Base-by-base conservation (phyloP, 2,113 vertebrate genomes). In the Albula goreensis region DNA sequence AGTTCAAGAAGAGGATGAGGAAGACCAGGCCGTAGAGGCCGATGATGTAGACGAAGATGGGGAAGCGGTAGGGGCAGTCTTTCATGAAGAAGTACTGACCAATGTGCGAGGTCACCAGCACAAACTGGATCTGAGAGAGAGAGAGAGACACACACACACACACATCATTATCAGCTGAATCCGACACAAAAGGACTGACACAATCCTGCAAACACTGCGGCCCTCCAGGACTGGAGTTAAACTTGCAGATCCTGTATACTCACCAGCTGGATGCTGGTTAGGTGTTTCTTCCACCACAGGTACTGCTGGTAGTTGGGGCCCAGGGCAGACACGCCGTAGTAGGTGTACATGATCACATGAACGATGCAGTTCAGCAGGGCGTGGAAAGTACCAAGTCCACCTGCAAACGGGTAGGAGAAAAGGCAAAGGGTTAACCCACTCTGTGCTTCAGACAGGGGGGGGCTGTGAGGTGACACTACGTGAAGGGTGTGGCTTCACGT, bases 241-340 rank as follows among this genome's bases (percentile, higher is more conserved):
- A 19, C 60, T 0, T 17, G 11, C 60, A 15, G 10, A 63, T 17
- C 60, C 60, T 63, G 10, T 66, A 9, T 89, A 96, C 97, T 88
- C 91, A 99, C 98, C 90, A 99, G 96, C 90, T 99, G 98, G 88
- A 99, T 96, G 83, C 96, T 94, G 3, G 98, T 99, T 92, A 99
- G 94, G 91, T 99, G 93, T 84, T 99, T 99, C 93, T 99, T 99
- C 98, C 98, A 99, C 98, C 98, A 99, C 83, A 99, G 90, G 86
- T 96, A 98, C 90, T 97, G 98, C 90, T 98, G 95, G 92, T 96
- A 99, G 25, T 92, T 92, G 80, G 97, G 98, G 78, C 98, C 98
- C 96, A 99, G 2, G 2, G 98, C 97, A 88, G 96, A 97, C 31
- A 99, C 90, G 41, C 97, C 98, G 0, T 99, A 99, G 85, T 99